Evolutionary conservation across 2,113 vertebrate genomes (phyloP).

Genomic region (Fukomys damarensis): DNA sequence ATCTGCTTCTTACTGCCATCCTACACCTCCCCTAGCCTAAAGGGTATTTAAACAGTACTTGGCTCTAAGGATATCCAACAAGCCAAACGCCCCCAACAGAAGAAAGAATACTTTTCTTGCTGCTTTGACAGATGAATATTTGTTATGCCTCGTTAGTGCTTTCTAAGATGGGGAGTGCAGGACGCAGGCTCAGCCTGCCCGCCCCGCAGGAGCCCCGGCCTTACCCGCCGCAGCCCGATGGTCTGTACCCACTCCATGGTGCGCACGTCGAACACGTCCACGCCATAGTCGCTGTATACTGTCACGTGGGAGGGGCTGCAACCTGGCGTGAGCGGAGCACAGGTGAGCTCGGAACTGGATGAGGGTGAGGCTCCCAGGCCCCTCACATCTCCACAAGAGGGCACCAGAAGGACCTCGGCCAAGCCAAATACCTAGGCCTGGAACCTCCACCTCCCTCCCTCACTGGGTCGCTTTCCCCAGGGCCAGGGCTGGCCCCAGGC

Average conservation of each 20-base stretch:
- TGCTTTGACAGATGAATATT: slow-evolving; percentile 40
- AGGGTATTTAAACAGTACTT: neutral
- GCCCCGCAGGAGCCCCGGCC: neutral
- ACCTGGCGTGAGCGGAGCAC: slow-evolving; percentile 85
- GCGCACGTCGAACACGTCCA: slow-evolving; percentile 96
- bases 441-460: no score
- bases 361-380: no score
- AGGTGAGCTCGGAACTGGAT: neutral
- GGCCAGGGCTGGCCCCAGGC: neutral
- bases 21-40: neutral
- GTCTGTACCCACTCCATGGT: slow-evolving; percentile 98
- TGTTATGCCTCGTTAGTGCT: neutral
- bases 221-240: slow-evolving; percentile 94
- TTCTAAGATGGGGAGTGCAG: slow-evolving; percentile 61
- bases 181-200: no score
- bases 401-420: no score
- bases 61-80: neutral
- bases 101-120: neutral
- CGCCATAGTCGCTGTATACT: slow-evolving; percentile 96
- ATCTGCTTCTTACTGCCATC: slow-evolving; percentile 97
- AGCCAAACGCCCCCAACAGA: neutral
- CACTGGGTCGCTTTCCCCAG: neutral
- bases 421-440: no score
- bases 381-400: no score
- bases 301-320: slow-evolving; percentile 94